Percentiles rank a stretch among this genome's conserved stretches.
These are phyloP conservation scores for Hemiprocne comata DNA, from an alignment of 2,113 vertebrate species.

Conservation along the genomic window DNA sequence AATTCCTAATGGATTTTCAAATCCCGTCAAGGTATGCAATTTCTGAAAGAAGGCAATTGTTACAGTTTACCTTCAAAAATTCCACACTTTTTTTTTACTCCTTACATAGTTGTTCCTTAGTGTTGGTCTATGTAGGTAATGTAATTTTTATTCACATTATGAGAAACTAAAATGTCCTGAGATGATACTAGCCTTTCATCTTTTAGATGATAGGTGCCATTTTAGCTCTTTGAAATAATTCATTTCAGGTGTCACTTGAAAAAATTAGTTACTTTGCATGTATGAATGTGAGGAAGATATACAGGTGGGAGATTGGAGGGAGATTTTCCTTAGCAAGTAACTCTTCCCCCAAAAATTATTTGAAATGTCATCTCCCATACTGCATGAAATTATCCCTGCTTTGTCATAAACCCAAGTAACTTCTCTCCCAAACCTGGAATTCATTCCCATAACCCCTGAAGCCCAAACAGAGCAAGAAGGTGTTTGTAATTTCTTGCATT, in stretches of 20 bases:
- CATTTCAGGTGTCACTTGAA: neutral
- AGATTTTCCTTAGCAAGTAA: neutral
- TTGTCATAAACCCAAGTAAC: neutral
- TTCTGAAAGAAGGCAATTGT: conserved; percentile 14
- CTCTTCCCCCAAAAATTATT: accelerated
- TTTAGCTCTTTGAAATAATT: neutral
- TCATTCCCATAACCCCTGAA: neutral
- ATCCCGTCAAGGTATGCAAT: neutral
- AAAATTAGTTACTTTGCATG: neutral
- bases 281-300: neutral
- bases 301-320: neutral
- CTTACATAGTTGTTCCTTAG: neutral
- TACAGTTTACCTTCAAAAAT: neutral
- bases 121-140: neutral
- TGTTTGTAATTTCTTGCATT: neutral
- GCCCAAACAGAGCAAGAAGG: neutral
- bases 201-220: neutral
- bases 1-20: conserved; percentile 5
- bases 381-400: neutral
- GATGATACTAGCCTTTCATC: neutral
- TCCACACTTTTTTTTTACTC: neutral
- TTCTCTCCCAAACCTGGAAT: neutral
- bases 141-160: neutral
- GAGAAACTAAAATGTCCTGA: neutral
- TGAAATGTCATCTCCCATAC: neutral